Evolutionary conservation across 2,888 invertebrate genomes (phyloP).

Genomic region (Drosophila cognata): DNA sequence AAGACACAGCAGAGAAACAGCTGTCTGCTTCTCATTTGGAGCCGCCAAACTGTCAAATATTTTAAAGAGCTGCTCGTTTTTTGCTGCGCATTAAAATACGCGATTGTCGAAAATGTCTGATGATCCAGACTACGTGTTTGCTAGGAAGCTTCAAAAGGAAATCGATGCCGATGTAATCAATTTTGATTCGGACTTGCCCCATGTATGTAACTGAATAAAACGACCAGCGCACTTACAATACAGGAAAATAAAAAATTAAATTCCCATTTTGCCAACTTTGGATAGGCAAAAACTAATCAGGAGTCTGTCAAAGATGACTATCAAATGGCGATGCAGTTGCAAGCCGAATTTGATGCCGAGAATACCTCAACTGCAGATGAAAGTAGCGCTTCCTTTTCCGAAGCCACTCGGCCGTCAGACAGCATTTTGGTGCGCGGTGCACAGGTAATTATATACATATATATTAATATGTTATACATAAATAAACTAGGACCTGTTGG

Average conservation of each 20-base stretch:
- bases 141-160: slow-evolving; percentile 72
- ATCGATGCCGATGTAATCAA: slow-evolving; percentile 50
- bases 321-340: slow-evolving; percentile 70
- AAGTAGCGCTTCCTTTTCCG: slow-evolving; percentile 15
- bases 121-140: slow-evolving; percentile 74
- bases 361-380: slow-evolving; percentile 19
- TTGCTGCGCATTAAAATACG: not conserved
- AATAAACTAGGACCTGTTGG: slow-evolving; percentile 2
- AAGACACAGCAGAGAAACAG: slow-evolving; percentile 15
- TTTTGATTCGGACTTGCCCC: not conserved
- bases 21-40: slow-evolving; percentile 10
- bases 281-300: not conserved
- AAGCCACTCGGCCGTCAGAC: not conserved
- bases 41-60: slow-evolving; percentile 34
- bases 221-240: slow-evolving; percentile 8
- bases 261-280: not conserved
- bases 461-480: not conserved
- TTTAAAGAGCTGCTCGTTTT: slow-evolving; percentile 42
- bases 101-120: slow-evolving; percentile 65
- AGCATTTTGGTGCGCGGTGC: slow-evolving; percentile 18
- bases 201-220: slow-evolving; percentile 10
- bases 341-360: slow-evolving; percentile 61
- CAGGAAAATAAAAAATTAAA: not conserved
- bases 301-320: slow-evolving; percentile 67
- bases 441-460: not conserved